Percentiles rank a stretch among this genome's conserved stretches.
phyloP scores from a whole-genome alignment of 2,888 invertebrate genomes.

The Xylophagus ater region DNA sequence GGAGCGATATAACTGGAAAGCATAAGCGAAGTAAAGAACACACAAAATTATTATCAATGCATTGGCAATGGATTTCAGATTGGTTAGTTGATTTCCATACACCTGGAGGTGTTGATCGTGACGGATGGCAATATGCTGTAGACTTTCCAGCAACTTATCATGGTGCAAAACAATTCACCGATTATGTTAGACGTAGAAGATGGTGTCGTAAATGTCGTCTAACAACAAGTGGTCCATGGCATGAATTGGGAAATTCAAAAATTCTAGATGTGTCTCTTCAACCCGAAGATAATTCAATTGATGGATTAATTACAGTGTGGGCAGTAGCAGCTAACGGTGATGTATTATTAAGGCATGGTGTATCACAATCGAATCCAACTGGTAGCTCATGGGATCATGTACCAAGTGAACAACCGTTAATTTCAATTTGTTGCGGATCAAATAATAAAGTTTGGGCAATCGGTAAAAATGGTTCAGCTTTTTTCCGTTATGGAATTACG shows the following conservation, averaged over 20 bases:
- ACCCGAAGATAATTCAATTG: conserved; percentile 44
- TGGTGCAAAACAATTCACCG: conserved; percentile 73
- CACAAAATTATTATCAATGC: conserved; percentile 70
- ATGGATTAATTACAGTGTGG: conserved; percentile 56
- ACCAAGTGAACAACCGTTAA: conserved; percentile 64
- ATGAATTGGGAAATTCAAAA: conserved; percentile 75
- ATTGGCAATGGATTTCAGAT: conserved; percentile 84
- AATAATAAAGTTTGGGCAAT: conserved; percentile 70
- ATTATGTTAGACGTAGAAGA: conserved; percentile 73
- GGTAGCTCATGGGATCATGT: conserved; percentile 46
- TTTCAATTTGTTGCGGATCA: conserved; percentile 58
- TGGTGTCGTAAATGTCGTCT: conserved; percentile 78
- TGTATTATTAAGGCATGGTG: conserved; percentile 69
- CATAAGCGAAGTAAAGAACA: conserved; percentile 76
- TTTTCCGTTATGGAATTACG: conserved; percentile 65
- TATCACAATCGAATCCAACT: conserved; percentile 57
- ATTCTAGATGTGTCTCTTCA: conserved; percentile 69
- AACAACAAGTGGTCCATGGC: conserved; percentile 79
- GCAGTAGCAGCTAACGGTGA: conserved; percentile 79
- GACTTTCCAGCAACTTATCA: conserved; percentile 85
- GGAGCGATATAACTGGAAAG: conserved; percentile 81
- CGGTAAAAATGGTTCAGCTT: conserved; percentile 72
- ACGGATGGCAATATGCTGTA: conserved; percentile 92
- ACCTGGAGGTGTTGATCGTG: conserved; percentile 78
- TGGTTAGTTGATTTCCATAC: conserved; percentile 89